Percentiles rank a stretch among this genome's conserved stretches.
Conservation (phyloP, 2,888 invertebrate genomes). For the Platycheirus albimanus region DNA sequence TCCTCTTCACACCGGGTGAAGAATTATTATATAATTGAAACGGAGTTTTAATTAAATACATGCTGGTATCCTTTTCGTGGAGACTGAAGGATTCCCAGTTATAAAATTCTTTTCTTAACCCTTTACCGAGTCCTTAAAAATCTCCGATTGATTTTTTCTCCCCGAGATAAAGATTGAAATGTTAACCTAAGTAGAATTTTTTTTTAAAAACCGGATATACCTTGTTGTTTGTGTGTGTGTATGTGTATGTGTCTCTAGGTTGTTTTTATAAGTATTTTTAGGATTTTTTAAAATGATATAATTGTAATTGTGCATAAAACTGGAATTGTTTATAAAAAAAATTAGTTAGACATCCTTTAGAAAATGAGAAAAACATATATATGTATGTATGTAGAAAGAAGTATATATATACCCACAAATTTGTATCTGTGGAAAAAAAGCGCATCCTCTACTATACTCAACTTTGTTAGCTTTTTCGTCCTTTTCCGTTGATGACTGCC, state of each 20-base stretch:
- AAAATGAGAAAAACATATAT: constrained; percentile 36
- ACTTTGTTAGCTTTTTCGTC: constrained; percentile 37
- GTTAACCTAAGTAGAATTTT: not conserved
- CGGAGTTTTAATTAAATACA: constrained; percentile 17
- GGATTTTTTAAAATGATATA: too few species aligned
- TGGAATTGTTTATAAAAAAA: constrained; percentile 29
- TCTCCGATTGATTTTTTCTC: constrained; percentile 52
- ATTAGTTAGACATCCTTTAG: constrained; percentile 43
- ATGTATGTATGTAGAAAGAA: not conserved
- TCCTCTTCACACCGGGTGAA: constrained; percentile 36
- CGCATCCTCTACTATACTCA: constrained; percentile 52
- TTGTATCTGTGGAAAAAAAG: constrained; percentile 53
- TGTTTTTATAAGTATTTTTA: too few species aligned
- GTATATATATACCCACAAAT: constrained; percentile 45
- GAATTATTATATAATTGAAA: constrained; percentile 63
- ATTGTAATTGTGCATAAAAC: not conserved
- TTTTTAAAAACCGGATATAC: not conserved
- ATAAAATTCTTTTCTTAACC: too few species aligned
- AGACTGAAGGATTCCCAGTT: not conserved
- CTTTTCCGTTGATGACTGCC: constrained; percentile 23
- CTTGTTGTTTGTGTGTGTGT: not conserved
- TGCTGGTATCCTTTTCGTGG: not conserved
- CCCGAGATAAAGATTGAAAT: constrained; percentile 2
- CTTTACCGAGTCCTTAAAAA: constrained; percentile 31
- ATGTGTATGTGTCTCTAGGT: not conserved